Conservation (phyloP, 2,113 vertebrate species). For the Istiophorus platypterus region DNA sequence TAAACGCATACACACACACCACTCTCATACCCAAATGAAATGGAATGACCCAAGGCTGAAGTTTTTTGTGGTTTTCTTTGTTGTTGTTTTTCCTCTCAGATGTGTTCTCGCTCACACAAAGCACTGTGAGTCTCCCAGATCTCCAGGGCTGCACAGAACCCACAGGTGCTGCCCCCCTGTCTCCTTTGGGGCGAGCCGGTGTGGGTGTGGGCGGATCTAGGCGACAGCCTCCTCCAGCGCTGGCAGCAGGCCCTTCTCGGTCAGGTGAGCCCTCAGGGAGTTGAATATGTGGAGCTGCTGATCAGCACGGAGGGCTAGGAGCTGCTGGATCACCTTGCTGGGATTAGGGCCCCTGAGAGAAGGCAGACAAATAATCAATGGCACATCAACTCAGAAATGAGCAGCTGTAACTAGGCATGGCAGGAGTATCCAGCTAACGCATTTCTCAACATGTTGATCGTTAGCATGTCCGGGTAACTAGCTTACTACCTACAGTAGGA, state of each 20-base stretch:
- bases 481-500: neutral
- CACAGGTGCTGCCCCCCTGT: neutral
- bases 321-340: slow-evolving; percentile 95
- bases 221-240: slow-evolving; percentile 80
- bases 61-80: slow-evolving; percentile 37
- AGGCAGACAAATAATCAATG: neutral
- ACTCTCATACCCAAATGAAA: slow-evolving; percentile 63
- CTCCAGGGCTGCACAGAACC: slow-evolving; percentile 30
- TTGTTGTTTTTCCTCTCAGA: neutral
- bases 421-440: neutral
- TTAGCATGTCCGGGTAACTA: neutral
- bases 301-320: slow-evolving; percentile 92
- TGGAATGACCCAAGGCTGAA: slow-evolving; percentile 78
- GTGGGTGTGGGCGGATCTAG: slow-evolving; percentile 43
- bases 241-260: slow-evolving; percentile 89
- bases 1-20: slow-evolving; percentile 44
- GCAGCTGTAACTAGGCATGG: neutral
- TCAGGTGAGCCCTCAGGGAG: slow-evolving; percentile 92
- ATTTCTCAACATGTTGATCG: too few relatives aligned
- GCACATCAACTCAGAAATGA: neutral
- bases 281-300: slow-evolving; percentile 98
- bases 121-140: slow-evolving; percentile 23
- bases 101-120: slow-evolving; percentile 34
- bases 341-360: slow-evolving; percentile 93
- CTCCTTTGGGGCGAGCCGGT: neutral